phyloP scores from a whole-genome alignment of 37 sponge, comb jelly and placozoan species.

The Cliona cf. orientalis region DNA sequence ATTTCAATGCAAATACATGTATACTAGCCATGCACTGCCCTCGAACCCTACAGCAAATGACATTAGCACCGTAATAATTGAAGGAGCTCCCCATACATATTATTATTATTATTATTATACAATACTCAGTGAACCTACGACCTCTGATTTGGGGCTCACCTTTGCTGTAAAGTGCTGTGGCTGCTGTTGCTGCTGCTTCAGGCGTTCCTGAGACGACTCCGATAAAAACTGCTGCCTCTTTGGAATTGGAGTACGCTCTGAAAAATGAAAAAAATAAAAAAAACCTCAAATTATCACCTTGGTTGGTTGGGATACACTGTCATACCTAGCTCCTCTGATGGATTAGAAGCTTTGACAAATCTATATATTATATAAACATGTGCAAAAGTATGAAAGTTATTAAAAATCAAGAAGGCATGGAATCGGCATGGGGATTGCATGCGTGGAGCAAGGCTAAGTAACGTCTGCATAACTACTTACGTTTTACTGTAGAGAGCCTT shows the following conservation, averaged over 20 bases:
- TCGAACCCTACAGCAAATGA: too few species aligned
- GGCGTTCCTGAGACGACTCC: too few species aligned
- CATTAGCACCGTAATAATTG: too few species aligned
- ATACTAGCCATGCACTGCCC: too few species aligned
- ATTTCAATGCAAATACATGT: too few species aligned
- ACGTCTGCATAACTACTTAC: background rate
- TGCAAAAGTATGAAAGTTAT: background rate
- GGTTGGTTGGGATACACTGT: too few species aligned
- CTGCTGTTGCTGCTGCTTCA: background rate
- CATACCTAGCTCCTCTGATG: slow-evolving; percentile 37
- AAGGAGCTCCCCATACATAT: too few species aligned
- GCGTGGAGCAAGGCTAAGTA: background rate
- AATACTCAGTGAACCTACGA: too few species aligned
- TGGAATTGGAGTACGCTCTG: slow-evolving; percentile 22
- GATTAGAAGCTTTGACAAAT: slow-evolving; percentile 33
- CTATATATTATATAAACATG: background rate
- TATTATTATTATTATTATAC: too few species aligned
- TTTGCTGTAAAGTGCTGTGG: slow-evolving; percentile 13
- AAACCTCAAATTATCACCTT: background rate
- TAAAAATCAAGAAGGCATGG: background rate
- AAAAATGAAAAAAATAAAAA: background rate
- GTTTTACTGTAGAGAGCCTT: slow-evolving; percentile 43
- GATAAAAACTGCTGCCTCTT: slow-evolving; percentile 21
- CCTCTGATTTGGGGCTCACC: slow-evolving; percentile 20
- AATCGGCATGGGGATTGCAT: background rate